phyloP scores from a whole-genome alignment of 2,113 vertebrate species.

The Benitochromis conjunctus region DNA sequence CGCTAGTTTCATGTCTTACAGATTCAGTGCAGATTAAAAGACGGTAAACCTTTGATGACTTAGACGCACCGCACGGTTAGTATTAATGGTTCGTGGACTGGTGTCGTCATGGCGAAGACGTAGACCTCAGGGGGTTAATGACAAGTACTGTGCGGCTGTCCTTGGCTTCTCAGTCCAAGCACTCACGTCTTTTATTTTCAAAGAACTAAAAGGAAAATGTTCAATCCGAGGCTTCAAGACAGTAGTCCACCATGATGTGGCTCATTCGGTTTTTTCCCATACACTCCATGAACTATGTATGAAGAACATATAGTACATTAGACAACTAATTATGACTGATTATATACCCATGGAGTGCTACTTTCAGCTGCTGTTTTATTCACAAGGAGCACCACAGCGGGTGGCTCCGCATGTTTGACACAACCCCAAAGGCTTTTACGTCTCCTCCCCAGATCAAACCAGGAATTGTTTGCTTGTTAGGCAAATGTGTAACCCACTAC shows the following conservation, averaged over 20 bases:
- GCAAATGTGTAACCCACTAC: background rate
- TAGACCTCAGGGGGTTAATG: background rate
- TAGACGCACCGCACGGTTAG: background rate
- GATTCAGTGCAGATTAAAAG: background rate
- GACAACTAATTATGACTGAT: background rate
- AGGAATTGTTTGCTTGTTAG: no score
- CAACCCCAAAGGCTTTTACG: background rate
- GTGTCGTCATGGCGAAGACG: fast-evolving
- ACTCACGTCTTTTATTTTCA: background rate
- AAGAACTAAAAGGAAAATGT: background rate
- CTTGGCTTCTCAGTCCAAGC: background rate
- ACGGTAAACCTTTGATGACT: background rate
- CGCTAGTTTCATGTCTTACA: background rate
- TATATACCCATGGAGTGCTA: background rate
- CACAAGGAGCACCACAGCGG: background rate
- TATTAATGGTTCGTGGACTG: background rate
- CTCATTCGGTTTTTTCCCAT: background rate
- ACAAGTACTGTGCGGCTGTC: background rate
- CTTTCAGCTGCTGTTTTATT: background rate
- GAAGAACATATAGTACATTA: background rate
- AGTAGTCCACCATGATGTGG: background rate
- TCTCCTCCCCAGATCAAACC: background rate
- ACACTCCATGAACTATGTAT: background rate
- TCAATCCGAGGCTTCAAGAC: background rate
- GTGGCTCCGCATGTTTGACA: background rate